Evolutionary conservation across 2,113 vertebrate species (phyloP).

Genomic region (Bubo bubo): DNA sequence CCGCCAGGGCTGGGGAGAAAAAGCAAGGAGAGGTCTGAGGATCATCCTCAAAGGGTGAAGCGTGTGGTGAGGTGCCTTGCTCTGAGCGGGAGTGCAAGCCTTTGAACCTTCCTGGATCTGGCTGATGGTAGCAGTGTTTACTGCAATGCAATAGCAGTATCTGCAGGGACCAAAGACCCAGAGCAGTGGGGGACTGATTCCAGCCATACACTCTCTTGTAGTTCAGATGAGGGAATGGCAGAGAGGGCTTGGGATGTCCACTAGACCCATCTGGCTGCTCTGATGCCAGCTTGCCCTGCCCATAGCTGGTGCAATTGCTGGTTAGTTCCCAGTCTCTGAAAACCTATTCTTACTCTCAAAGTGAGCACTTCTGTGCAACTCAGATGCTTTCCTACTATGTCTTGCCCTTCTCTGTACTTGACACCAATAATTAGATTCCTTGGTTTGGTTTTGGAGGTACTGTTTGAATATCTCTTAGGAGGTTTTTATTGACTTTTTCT

Average conservation of each 20-base stretch:
- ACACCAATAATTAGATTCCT: not conserved
- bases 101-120: not conserved
- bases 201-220: accelerated
- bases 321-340: not conserved
- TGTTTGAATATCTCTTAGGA: not conserved
- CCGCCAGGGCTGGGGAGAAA: accelerated
- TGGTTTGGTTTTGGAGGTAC: not conserved
- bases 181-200: not conserved
- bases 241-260: not conserved
- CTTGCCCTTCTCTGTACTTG: not conserved
- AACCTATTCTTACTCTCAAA: not conserved
- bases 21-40: not conserved
- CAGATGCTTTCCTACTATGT: not conserved
- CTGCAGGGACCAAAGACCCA: not conserved
- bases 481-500: not conserved
- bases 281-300: not conserved
- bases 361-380: not conserved
- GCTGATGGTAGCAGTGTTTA: not conserved
- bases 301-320: too few relatives aligned
- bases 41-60: not conserved
- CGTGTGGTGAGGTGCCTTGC: not conserved
- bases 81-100: not conserved
- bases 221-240: not conserved
- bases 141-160: accelerated
- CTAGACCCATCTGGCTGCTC: not conserved